Percentiles rank a stretch among this genome's conserved stretches.
phyloP scores from a whole-genome alignment of 1,140 invertebrate species.

The Cydia strobilella region DNA sequence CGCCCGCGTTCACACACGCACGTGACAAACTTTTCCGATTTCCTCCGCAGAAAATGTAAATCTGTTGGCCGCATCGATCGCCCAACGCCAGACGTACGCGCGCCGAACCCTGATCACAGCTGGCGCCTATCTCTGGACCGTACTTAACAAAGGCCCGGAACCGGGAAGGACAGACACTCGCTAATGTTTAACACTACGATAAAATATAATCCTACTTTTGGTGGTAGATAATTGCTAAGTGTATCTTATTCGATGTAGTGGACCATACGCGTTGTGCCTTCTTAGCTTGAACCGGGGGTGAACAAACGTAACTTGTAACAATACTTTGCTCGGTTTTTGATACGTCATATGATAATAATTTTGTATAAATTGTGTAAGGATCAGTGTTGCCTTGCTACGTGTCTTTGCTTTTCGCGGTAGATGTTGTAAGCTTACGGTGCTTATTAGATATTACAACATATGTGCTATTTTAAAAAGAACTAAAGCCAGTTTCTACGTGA shows the following conservation, averaged over 20 bases:
- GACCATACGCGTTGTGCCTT: constrained; percentile 75
- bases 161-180: constrained; percentile 49
- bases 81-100: constrained; percentile 65
- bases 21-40: constrained; percentile 76
- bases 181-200: constrained; percentile 56
- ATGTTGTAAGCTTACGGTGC: constrained; percentile 69
- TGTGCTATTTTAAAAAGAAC: constrained; percentile 38
- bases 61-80: constrained; percentile 76
- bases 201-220: constrained; percentile 45
- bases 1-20: constrained; percentile 59
- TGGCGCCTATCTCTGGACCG: constrained; percentile 69
- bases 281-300: constrained; percentile 52
- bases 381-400: constrained; percentile 78
- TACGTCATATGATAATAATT: constrained; percentile 62
- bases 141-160: constrained; percentile 65
- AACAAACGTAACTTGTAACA: constrained; percentile 44
- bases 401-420: constrained; percentile 76
- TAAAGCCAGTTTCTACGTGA: constrained; percentile 35
- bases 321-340: constrained; percentile 59
- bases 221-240: constrained; percentile 70
- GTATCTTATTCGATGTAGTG: constrained; percentile 61
- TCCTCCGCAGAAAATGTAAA: constrained; percentile 76
- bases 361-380: constrained; percentile 59
- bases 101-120: constrained; percentile 64
- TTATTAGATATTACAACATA: constrained; percentile 49